Evolutionary conservation across 2,113 vertebrate genomes (phyloP), one percentile per base, ranked within the genome.

Genomic region (Rhea pennata): DNA sequence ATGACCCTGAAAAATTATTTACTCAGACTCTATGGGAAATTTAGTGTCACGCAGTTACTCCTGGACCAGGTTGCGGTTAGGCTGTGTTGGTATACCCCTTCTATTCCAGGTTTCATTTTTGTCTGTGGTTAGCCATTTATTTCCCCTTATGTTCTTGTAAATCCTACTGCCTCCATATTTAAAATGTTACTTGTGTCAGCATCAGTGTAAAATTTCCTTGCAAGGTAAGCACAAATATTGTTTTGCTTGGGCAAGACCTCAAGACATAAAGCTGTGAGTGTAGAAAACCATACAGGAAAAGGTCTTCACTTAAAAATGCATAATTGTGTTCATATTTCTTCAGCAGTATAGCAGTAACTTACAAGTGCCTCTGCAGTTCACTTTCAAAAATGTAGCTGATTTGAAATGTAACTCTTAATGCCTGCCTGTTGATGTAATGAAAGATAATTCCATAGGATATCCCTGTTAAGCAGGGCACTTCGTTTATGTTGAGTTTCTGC

Each of bases 401-500:
- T 96, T 93, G 12, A 84, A 94, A 65, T 78, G 82, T 88, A 75
- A 61, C 82, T 91, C 84, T 94, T 95, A 93, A 91, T 92, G 93
- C 61, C 64, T 51, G 90, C 93, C 86, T 94, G 83, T 58, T 93
- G 85, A 62, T 90, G 53, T 71, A 94, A 42, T 79, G 72, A 77
- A 85, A 73, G 83, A 92, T 83, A 78, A 92, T 91, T 96, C 87
- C 79, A 31, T 77, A 67, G 78, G 93, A 87, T 95, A 95, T 75
- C 85, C 83, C 84, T 69, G 80, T 91, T 91, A 92, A 93, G 87
- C 91, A 95, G 80, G 82, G 24, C 82, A 53, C 73, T 2, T 5
- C 95, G 88, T 96, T 97, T 96, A 85, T 77, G 12, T 58, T 87
- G 80, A 67, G 87, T 75, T 96, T 80, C 48, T 95, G 92, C 91